Base-by-base conservation (phyloP, 2,113 vertebrate genomes). In the Stegostoma tigrinum region DNA sequence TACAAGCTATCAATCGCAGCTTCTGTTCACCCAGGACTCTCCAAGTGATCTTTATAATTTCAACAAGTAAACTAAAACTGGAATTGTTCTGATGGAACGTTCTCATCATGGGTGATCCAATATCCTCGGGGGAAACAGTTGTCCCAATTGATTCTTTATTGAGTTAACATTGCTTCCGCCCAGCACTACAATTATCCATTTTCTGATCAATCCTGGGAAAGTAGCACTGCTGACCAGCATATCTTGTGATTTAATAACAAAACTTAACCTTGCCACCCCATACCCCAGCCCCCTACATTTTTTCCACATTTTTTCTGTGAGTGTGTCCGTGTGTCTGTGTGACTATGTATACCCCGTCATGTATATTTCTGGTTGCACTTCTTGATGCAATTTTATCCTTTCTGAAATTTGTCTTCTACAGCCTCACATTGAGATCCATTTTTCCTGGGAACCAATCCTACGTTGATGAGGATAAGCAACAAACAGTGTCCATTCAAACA, bases 1-100 rank as follows among this genome's bases (percentile, higher is more conserved):
- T 55, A n/a, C 34, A 64, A 64, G 61, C 5, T 91, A 64, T 38
- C 89, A 34, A 66, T 66, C n/a, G 34, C 42, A 5, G 89, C 8
- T 38, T 66, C 64, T 38, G 61, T 66, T 93, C 89, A 67, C 89
- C 66, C 61, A 66, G 34, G 12, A 64, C 5, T 67, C 8, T 66
- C 38, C 61, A 42, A 67, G 61, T 93, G 89, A 38, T 97, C 96
- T 97, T 97, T 97, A 42, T 78, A 96, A 97, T 97, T 97, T 96
- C 96, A 96, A 61, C 96, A 97, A 97, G 96, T 96, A 96, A 97
- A 97, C 96, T 97, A 96, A 97, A 98, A 96, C 97, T 75, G 42
- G 24, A 78, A 61, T 96, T 91, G 97, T 98, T 97, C 97, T 97
- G 97, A 98, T 97, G 97, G 96, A 97, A 97, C 97, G 96, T 97